Base-by-base conservation (phyloP, 2,113 vertebrate genomes). In the Grantiella picta region DNA sequence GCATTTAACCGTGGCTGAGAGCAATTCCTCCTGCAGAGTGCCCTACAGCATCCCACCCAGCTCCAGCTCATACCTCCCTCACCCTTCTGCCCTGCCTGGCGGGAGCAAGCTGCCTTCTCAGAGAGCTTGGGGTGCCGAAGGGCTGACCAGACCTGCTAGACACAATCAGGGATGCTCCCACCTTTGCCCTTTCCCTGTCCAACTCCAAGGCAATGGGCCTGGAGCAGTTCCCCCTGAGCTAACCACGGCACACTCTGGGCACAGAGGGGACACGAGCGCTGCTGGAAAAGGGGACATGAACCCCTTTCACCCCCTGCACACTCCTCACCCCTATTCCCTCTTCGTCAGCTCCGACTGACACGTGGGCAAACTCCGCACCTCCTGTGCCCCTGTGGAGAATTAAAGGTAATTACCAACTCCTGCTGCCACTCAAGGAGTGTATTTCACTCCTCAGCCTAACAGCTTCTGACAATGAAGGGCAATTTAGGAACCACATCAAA, bases 401-500 rank as follows among this genome's bases (percentile, higher is more conserved):
- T 94, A 92, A 52, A 87, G 59, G 82, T 80, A 87, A 93, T 80
- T 89, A 89, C 57, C 49, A 44, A 75, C 83, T 75, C 76, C 65
- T 76, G n/a, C 63, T 12, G 15, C 79, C 79, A 73, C 75, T 95
- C 92, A 36, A 16, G 47, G 70, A 44, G 5, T 10, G 0, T 31
- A 56, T 88, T 90, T 82, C 85, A 66, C 86, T 90, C 76, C 92
- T 93, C 90, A 94, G 65, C 64, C 69, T 95, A 96, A 96, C 80
- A 95, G 76, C 65, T 93, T 95, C 88, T 92, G 88, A 93, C 94
- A 96, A 95, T 4, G 85, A 94, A 94, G 82, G 88, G 88, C 92
- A 93, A 92, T 71, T 83, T 94, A 49, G 82, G 80, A 94, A 84
- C 52, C 88, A 45, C 82, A 38, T 75, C 92, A 85, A 73, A 95